Evolutionary conservation across 2,888 invertebrate species (phyloP), one percentile per base, ranked within the genome.

Genomic region (Tholera decimalis): DNA sequence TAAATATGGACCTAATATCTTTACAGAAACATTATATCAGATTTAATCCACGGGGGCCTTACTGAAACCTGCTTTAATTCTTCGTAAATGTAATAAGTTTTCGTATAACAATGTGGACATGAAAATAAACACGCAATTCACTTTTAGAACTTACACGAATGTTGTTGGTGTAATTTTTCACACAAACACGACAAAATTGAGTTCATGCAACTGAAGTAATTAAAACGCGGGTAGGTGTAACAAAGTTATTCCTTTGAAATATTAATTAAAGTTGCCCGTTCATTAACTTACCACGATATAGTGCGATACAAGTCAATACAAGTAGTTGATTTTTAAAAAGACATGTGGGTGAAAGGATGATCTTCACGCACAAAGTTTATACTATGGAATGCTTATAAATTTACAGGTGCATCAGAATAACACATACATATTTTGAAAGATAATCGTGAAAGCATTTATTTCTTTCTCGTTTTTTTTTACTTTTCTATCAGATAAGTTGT

Each of bases 1-100:
- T 51, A 75, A 78, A 75, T 73, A 61, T 70, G 46, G 39, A 53
- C 26, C 62, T 64, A 77, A 72, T 77, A 73, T 77, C 50, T 73
- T 58, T 49, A 63, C 57, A 57, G 56, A 41, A 70, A 56, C 47
- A 71, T 70, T 71, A 63, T 63, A 47, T 53, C 73, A 72, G 63
- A 72, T 54, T 63, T 46, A 18, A 60, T 47, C 41, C 61, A 50
- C 70, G 33, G 49, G 44, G 46, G 59, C 58, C 39, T 49, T 59
- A 53, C 65, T 60, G 50, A 62, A 67, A 59, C 62, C 66, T 8
- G 46, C 59, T 68, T 67, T 73, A 59, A n/a, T 68, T 68, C 62
- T 43, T 49, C 30, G 58, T 61, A 54, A 46, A 61, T 60, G 28
- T 64, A 57, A 50, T 60, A 75, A 47, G 50, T 55, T 73, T 62